Base-by-base conservation (phyloP, 2,888 invertebrate genomes). In the Halictus quadricinctus region DNA sequence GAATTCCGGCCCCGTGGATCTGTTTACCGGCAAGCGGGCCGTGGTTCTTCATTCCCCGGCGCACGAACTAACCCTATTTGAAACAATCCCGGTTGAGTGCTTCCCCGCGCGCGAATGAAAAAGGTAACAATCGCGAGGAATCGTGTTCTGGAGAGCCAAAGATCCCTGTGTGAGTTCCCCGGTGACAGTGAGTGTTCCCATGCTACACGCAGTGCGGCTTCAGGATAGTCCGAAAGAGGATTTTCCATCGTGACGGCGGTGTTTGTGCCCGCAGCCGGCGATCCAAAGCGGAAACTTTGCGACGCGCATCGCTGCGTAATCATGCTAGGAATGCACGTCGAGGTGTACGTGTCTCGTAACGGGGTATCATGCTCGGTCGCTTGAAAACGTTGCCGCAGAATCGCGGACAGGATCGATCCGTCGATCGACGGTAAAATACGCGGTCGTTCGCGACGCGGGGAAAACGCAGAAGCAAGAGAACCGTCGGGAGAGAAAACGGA, bases 351-450 rank as follows among this genome's bases (percentile, higher is more conserved):
- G 54, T 21, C 25, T 36, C 36, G 66, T 41, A 18, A 25, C 54
- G 73, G 69, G 41, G 43, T 41, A 15, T n/a, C 76, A 29, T 73
- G 76, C 73, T 60, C n/a, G 58, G 29, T 7, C 25, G 83, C 48
- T 70, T 60, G 83, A 64, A 64, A 64, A 64, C 18, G 64, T 29
- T 18, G 43, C n/a, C 54, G 29, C 29, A 64, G 36, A 66, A 72
- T 25, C 72, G 48, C 5, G 60, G 60, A 25, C 10, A 36, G 36
- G 21, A 77, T 70, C 85, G 85, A 84, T 77, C 75, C 12, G 54
- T 54, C 6, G 85, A 85, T 85, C 81, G 48, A 12, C 60, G 85
- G 72, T 81, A 79, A 73, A 76, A 76, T 66, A 58, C 50, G 41
- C 41, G 75, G 36, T n/a, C 15, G 50, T 5, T 15, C 21, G 43